phyloP scores from a whole-genome alignment of 2,888 invertebrate genomes.

The Ditylenchus weischeri region DNA sequence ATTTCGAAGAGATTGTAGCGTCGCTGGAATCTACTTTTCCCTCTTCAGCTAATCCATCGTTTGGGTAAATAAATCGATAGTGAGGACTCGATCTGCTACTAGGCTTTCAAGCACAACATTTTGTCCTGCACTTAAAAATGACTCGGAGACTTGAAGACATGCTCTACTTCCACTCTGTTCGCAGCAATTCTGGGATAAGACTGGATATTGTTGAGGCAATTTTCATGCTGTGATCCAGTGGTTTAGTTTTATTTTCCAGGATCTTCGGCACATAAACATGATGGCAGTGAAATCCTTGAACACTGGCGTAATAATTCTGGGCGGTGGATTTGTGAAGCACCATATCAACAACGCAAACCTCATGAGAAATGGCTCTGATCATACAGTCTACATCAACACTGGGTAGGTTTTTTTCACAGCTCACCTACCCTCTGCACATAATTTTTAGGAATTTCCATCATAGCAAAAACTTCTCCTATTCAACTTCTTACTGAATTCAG shows the following conservation, averaged over 20 bases:
- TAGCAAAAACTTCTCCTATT: too few relatives aligned
- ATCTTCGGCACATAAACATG: slow-evolving; percentile 77
- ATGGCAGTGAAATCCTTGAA: slow-evolving; percentile 88
- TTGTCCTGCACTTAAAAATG: slow-evolving; percentile 95
- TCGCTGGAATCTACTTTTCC: too few relatives aligned
- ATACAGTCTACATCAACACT: slow-evolving; percentile 89
- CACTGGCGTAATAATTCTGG: slow-evolving; percentile 85
- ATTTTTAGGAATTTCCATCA: too few relatives aligned
- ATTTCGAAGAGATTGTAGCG: too few relatives aligned
- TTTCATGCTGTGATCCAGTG: neutral
- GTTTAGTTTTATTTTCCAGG: slow-evolving; percentile 33
- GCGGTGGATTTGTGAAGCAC: slow-evolving; percentile 77
- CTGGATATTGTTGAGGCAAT: slow-evolving; percentile 81
- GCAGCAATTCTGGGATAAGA: slow-evolving; percentile 78
- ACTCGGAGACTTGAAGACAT: slow-evolving; percentile 86
- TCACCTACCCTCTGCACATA: too few relatives aligned
- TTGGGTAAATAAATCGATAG: slow-evolving; percentile 87
- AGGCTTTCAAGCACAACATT: slow-evolving; percentile 74
- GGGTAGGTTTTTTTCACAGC: slow-evolving; percentile 55
- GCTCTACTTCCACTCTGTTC: slow-evolving; percentile 96
- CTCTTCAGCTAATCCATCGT: slow-evolving; percentile 61
- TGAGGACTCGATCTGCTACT: slow-evolving; percentile 73
- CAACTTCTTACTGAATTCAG: too few relatives aligned
- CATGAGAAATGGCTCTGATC: slow-evolving; percentile 97
- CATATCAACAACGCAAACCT: slow-evolving; percentile 98